A percentile compares a stretch with the other conserved stretches of the same genome.
These are phyloP conservation scores for Anguilla japonica DNA, from an alignment of 2,113 vertebrate genomes.

Conservation along the genomic window DNA sequence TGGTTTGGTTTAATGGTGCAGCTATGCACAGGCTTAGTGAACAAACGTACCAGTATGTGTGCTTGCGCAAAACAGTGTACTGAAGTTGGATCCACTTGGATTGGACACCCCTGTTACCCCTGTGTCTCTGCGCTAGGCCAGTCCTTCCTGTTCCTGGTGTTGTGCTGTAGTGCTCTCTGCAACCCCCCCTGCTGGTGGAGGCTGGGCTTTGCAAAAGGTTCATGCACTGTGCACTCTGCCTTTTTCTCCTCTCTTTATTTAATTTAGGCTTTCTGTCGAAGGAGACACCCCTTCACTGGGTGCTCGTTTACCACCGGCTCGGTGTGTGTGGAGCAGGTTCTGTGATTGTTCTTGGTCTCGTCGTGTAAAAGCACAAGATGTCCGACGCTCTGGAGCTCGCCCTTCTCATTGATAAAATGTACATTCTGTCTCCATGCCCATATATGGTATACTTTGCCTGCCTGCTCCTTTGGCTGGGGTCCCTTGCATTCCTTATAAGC, in stretches of 20 bases:
- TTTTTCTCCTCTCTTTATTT: background rate
- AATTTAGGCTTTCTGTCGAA: background rate
- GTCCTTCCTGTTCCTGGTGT: background rate
- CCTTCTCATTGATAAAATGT: conserved; percentile 80
- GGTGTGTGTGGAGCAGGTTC: background rate
- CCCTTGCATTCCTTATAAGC: conserved; percentile 78
- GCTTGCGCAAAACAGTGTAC: no score
- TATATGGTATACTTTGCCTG: conserved; percentile 83
- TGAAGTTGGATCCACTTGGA: no score
- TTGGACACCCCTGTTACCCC: no score
- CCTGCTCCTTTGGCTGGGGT: conserved; percentile 69
- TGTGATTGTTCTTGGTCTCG: background rate
- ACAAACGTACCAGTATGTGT: no score
- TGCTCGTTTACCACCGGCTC: background rate
- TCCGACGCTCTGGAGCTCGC: background rate
- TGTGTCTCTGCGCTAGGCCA: background rate
- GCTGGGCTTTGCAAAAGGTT: background rate
- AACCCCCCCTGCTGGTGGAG: background rate
- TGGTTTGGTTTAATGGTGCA: background rate
- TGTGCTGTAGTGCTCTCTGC: background rate
- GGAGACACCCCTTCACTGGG: background rate
- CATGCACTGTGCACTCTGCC: background rate
- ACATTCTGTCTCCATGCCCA: conserved; percentile 80
- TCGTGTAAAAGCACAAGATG: background rate
- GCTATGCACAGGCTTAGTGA: no score